Evolutionary conservation across 2,797 vertebrate genomes (phyloP).

Genomic region (Sparidentex hasta): DNA sequence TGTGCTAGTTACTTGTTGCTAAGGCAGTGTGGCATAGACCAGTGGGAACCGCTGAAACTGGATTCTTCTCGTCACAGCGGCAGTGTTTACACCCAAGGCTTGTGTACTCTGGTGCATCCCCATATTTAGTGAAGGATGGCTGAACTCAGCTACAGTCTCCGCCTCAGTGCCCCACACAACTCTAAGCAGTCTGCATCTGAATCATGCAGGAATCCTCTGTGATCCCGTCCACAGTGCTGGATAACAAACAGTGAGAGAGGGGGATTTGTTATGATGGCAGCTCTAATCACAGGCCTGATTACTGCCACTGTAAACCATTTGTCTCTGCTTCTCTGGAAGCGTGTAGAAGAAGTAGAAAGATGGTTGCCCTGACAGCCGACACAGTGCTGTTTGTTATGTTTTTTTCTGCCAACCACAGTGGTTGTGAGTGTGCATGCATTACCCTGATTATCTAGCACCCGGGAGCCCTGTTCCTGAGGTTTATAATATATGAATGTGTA

Average conservation of each 20-base stretch:
- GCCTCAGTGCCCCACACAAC: conserved; percentile 32
- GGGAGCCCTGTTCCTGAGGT: conserved; percentile 23
- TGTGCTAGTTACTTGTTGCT: background rate
- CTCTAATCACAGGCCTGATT: conserved; percentile 33
- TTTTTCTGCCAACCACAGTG: background rate
- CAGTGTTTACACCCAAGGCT: conserved; percentile 30
- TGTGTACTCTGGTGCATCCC: conserved; percentile 27
- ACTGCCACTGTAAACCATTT: conserved; percentile 28
- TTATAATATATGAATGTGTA: conserved; percentile 25
- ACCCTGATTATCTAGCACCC: conserved; percentile 49
- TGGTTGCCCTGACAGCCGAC: conserved; percentile 45
- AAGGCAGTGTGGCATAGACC: background rate
- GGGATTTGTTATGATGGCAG: conserved; percentile 34
- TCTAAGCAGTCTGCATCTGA: conserved; percentile 31
- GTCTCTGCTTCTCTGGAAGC: conserved; percentile 11
- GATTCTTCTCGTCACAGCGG: background rate
- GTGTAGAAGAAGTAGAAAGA: background rate
- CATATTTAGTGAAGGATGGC: conserved; percentile 46
- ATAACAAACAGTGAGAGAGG: background rate
- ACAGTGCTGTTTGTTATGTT: conserved; percentile 21
- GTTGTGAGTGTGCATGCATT: conserved; percentile 46
- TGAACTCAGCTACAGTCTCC: conserved; percentile 31
- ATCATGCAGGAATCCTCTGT: conserved; percentile 37
- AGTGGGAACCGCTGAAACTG: background rate
- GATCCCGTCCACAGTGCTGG: background rate